Evolutionary conservation across 2,113 vertebrate species (phyloP).

Genomic region (Myiopsitta monachus): DNA sequence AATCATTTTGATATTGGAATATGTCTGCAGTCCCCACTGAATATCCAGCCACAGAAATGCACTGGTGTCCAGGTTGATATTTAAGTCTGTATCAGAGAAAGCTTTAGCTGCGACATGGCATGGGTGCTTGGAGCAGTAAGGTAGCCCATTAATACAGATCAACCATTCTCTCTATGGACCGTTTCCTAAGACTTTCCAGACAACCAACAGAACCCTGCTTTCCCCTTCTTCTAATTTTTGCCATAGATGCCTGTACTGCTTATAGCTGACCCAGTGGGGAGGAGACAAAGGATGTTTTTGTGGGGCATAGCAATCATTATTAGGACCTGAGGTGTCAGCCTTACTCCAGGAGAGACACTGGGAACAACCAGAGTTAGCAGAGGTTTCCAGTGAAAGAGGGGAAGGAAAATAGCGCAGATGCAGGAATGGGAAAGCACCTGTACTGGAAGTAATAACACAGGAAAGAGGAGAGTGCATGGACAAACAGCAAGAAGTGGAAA

Average conservation of each 20-base stretch:
- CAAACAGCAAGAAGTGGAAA: not conserved
- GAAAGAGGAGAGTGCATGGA: not conserved
- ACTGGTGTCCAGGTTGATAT: not conserved
- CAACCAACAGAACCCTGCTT: not conserved
- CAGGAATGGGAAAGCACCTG: rapidly evolving
- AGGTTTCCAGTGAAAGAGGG: not conserved
- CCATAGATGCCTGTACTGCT: not conserved
- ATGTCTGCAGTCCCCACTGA: not conserved
- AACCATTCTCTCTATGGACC: not conserved
- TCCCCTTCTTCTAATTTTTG: not conserved
- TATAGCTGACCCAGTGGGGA: not conserved
- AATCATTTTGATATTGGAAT: not conserved
- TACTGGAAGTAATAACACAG: not conserved
- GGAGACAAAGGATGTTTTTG: not conserved
- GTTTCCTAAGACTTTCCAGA: not conserved
- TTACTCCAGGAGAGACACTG: not conserved
- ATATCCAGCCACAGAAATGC: not conserved
- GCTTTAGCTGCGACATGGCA: not conserved
- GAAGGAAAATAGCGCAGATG: not conserved
- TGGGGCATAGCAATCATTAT: rapidly evolving
- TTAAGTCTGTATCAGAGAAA: not conserved
- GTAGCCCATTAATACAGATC: not conserved
- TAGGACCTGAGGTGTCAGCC: not conserved
- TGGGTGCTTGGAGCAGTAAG: not conserved
- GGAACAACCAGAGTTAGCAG: not conserved